These are phyloP conservation scores for Spea bombifrons DNA, from an alignment of 2,113 vertebrate genomes.

Conservation along the genomic window DNA sequence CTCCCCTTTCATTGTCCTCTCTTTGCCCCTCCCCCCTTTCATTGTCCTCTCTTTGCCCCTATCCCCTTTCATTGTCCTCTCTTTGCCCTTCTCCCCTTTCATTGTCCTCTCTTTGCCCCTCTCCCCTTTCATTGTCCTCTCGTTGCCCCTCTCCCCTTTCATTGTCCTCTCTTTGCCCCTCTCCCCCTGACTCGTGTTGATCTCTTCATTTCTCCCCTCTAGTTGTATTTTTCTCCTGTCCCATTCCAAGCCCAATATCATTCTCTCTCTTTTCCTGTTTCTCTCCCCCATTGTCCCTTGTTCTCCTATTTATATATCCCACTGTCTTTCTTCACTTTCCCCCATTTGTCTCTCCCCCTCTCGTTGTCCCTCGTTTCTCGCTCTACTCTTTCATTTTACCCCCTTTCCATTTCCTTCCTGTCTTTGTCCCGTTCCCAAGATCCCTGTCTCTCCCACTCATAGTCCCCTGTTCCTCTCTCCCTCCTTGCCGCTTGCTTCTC, in stretches of 20 bases:
- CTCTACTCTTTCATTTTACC: neutral
- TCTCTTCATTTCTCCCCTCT: neutral
- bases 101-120: too few relatives aligned
- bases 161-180: neutral
- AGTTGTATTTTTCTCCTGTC: neutral
- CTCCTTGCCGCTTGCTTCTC: neutral
- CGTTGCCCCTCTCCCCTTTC: neutral
- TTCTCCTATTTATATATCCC: neutral
- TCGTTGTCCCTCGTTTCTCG: neutral
- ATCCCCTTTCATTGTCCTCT: neutral
- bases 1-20: too few relatives aligned
- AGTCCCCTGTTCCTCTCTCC: neutral
- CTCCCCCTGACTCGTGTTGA: neutral
- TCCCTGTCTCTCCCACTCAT: neutral
- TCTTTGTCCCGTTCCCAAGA: too few relatives aligned
- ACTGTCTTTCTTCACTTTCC: neutral
- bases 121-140: neutral
- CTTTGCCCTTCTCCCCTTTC: neutral
- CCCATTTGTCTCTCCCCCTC: neutral
- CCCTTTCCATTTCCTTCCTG: neutral
- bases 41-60: too few relatives aligned
- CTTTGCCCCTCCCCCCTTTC: neutral
- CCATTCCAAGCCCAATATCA: neutral
- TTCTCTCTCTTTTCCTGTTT: neutral
- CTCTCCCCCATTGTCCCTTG: neutral